Evolutionary conservation across 2,113 vertebrate genomes (phyloP).

Genomic region (Athene cunicularia): DNA sequence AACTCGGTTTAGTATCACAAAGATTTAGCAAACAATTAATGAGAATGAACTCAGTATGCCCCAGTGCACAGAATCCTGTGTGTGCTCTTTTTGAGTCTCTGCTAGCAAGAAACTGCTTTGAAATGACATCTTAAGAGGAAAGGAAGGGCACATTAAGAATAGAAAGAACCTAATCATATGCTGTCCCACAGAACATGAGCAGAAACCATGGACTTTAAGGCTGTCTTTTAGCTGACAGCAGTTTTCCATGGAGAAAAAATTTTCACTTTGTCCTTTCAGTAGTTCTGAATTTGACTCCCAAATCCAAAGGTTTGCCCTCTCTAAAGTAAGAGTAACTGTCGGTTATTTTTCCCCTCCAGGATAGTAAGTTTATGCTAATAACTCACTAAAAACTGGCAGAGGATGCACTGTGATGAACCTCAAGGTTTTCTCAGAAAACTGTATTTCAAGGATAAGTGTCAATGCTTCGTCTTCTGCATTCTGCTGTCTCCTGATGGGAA

Average conservation of each 20-base stretch:
- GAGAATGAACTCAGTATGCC: neutral
- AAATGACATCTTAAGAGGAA: neutral
- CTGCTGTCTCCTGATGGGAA: neutral
- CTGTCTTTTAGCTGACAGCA: neutral
- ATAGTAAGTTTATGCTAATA: neutral
- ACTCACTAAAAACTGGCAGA: neutral
- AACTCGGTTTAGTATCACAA: neutral
- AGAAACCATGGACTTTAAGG: neutral
- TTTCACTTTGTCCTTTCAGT: neutral
- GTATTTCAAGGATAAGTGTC: neutral
- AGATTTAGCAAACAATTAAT: constrained; percentile 3
- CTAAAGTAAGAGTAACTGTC: neutral
- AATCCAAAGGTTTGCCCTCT: neutral
- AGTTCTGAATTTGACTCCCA: neutral
- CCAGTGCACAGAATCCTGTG: neutral
- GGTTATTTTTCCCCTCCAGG: neutral
- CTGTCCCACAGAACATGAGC: neutral
- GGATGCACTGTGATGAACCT: neutral
- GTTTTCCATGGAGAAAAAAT: neutral
- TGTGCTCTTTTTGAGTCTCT: neutral
- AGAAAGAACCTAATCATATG: neutral
- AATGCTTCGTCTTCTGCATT: neutral
- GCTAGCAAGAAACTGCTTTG: neutral
- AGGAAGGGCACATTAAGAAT: neutral
- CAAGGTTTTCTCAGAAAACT: neutral